A percentile compares a stretch with the other conserved stretches of the same genome.
phyloP scores from a whole-genome alignment of 2,888 invertebrate species.

The Ichneumoninae sp. region DNA sequence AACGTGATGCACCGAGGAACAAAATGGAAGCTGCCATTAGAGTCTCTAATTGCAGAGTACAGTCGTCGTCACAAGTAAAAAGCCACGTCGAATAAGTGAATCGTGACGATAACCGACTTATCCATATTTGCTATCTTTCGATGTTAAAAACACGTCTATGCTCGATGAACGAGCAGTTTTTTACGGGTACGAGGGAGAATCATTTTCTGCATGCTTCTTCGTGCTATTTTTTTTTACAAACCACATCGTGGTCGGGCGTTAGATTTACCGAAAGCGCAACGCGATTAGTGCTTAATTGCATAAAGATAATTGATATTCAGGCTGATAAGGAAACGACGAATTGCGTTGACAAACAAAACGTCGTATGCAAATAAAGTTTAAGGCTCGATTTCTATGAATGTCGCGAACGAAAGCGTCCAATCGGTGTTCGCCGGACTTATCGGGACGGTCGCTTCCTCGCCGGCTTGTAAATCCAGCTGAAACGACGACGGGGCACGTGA shows the following conservation, averaged over 20 bases:
- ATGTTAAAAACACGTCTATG: not conserved
- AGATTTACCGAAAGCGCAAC: not conserved
- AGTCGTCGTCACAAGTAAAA: slow-evolving; percentile 6
- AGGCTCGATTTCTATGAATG: not conserved
- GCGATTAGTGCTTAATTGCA: not conserved
- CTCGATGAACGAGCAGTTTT: not conserved
- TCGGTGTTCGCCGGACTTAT: not conserved
- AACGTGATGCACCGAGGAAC: slow-evolving; percentile 54
- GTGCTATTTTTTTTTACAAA: not conserved
- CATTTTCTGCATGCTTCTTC: not conserved
- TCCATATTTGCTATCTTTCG: not conserved
- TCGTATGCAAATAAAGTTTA: not conserved
- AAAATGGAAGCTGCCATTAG: slow-evolving; percentile 68
- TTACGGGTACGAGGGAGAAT: not conserved
- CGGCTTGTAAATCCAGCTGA: not conserved
- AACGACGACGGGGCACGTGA: slow-evolving; percentile 19
- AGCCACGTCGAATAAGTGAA: slow-evolving; percentile 4
- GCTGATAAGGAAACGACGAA: not conserved
- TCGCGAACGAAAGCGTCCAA: not conserved
- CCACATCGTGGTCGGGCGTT: not conserved
- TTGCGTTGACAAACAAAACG: not conserved
- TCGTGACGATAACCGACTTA: not conserved
- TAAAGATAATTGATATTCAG: not conserved
- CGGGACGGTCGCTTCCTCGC: not conserved
- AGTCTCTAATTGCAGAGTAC: slow-evolving; percentile 3